phyloP scores from a whole-genome alignment of 2,888 invertebrate species.

The Subacronicta megacephala region DNA sequence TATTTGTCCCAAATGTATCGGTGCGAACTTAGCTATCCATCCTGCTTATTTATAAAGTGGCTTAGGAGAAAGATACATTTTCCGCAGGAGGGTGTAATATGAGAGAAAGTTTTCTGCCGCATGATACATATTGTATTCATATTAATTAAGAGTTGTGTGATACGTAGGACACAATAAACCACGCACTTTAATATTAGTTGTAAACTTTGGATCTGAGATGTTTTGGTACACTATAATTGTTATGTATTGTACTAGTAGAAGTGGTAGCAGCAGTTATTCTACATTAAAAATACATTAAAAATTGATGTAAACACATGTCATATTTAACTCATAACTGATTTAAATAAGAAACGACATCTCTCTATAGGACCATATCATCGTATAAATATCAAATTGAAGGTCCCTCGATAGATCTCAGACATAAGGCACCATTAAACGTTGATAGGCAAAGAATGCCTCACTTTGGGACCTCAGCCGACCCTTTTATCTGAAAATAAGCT shows the following conservation, averaged over 20 bases:
- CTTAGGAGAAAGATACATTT: constrained; percentile 1
- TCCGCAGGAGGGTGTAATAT: background rate
- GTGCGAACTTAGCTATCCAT: constrained; percentile 13
- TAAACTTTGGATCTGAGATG: no score
- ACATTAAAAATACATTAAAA: no score
- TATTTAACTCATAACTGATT: constrained; percentile 64
- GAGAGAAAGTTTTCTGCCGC: background rate
- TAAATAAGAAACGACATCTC: constrained; percentile 72
- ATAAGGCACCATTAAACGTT: constrained; percentile 82
- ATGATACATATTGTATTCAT: constrained; percentile 1
- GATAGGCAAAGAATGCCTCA: constrained; percentile 86
- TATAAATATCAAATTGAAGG: constrained; percentile 86
- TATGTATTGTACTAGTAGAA: no score
- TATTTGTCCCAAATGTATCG: constrained; percentile 39
- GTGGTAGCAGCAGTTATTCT: no score
- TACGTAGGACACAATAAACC: constrained; percentile 14
- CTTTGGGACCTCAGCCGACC: constrained; percentile 81
- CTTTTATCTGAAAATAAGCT: constrained; percentile 87
- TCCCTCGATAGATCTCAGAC: constrained; percentile 81
- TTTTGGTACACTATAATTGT: no score
- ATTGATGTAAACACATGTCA: no score
- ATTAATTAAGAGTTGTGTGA: constrained; percentile 13
- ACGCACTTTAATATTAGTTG: background rate
- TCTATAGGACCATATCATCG: constrained; percentile 66
- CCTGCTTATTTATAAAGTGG: constrained; percentile 15